These are phyloP conservation scores for Aricia artaxerxes DNA, from an alignment of 2,888 invertebrate species.

Conservation along the genomic window DNA sequence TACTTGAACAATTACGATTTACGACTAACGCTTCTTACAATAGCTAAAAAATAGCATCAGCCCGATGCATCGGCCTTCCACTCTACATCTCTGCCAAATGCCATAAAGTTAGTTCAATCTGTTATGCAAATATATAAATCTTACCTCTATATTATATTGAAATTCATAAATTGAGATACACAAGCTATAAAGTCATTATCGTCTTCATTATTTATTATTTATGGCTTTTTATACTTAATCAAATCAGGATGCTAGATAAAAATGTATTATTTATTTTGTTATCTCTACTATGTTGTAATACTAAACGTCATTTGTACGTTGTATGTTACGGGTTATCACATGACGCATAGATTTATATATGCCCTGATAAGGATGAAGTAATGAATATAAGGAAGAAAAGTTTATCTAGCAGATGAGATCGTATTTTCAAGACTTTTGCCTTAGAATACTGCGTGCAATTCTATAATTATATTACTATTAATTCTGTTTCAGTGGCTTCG, in stretches of 20 bases:
- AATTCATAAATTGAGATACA: not conserved
- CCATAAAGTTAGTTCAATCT: too few species aligned
- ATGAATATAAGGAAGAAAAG: not conserved
- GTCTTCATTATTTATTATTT: not conserved
- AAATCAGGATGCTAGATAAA: conserved; percentile 7
- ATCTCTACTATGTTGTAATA: conserved; percentile 10
- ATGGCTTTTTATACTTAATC: not conserved
- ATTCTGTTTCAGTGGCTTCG: too few species aligned
- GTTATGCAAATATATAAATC: too few species aligned
- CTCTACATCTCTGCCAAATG: too few species aligned
- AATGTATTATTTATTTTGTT: not conserved
- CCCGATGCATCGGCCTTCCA: too few species aligned
- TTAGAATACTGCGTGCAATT: not conserved
- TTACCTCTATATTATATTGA: not conserved
- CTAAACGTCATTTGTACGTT: conserved; percentile 1
- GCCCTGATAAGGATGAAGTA: not conserved
- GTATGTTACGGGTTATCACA: not conserved
- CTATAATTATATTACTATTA: too few species aligned
- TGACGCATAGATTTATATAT: conserved; percentile 12
- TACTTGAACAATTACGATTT: not conserved
- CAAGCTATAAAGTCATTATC: not conserved
- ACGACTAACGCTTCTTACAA: too few species aligned
- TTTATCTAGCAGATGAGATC: not conserved
- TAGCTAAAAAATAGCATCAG: too few species aligned
- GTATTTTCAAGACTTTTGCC: too few species aligned